Conservation (phyloP, 2,113 vertebrate species). For the Potamarius usumacintae region DNA sequence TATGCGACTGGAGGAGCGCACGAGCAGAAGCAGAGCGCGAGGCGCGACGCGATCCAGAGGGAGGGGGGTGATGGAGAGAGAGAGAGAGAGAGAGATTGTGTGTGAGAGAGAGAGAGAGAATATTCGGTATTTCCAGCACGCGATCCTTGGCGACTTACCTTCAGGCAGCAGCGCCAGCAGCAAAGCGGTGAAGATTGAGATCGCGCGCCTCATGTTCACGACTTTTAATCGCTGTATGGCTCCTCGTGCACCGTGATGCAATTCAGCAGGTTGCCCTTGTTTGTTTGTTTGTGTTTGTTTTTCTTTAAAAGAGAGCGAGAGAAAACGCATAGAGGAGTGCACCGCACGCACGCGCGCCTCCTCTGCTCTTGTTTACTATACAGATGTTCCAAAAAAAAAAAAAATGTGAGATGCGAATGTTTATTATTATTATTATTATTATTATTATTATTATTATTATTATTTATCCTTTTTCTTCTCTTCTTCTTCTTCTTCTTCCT, state of each 20-base stretch:
- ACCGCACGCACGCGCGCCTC: conserved; percentile 3
- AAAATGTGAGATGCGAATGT: neutral
- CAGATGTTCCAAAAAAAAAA: conserved; percentile 7
- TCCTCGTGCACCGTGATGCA: conserved; percentile 3
- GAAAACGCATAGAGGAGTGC: neutral
- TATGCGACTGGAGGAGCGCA: conserved; percentile 69
- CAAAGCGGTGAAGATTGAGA: conserved; percentile 66
- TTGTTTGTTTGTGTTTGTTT: neutral
- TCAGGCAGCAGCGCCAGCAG: conserved; percentile 70
- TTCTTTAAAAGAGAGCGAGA: neutral
- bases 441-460: too few relatives aligned
- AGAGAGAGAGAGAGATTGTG: conserved; percentile 7
- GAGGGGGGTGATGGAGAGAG: neutral
- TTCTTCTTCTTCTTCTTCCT: neutral
- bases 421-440: too few relatives aligned
- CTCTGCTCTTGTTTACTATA: conserved; percentile 2
- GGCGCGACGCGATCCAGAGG: conserved; percentile 10
- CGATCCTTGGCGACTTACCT: conserved; percentile 64
- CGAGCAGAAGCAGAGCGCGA: conserved; percentile 12
- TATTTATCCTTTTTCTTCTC: too few relatives aligned
- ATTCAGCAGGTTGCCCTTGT: conserved; percentile 18
- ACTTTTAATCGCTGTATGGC: neutral
- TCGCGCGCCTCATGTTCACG: conserved; percentile 68
- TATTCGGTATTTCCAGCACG: conserved; percentile 36
- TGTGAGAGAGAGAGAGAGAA: neutral